These are phyloP conservation scores for Aurelia sp. DNA, from an alignment of 30 jellyfish, hydroid and myxozoan species.

Conservation along the genomic window DNA sequence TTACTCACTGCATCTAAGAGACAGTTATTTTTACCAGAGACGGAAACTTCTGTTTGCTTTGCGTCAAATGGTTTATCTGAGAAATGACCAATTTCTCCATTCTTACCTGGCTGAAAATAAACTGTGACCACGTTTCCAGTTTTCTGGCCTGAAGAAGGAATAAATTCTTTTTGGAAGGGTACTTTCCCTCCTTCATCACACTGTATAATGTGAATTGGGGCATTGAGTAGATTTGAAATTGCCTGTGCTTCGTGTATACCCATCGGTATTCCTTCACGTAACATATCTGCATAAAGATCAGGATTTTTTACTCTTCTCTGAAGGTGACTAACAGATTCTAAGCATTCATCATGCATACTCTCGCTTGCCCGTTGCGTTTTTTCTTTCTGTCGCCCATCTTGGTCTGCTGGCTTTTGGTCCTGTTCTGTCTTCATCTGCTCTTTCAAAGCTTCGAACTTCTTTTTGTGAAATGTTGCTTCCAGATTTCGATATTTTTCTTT, in stretches of 20 bases:
- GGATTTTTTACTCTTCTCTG: conserved; percentile 23
- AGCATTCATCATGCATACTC: neutral
- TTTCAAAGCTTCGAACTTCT: neutral
- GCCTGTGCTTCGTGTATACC: conserved; percentile 45
- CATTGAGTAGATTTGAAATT: neutral
- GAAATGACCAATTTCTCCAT: conserved; percentile 20
- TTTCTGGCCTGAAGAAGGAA: neutral
- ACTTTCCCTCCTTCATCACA: conserved; percentile 9
- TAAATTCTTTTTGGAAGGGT: conserved; percentile 7
- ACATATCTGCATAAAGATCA: conserved; percentile 20
- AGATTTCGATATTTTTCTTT: neutral
- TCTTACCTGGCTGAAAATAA: neutral
- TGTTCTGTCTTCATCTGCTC: neutral
- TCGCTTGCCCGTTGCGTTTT: neutral
- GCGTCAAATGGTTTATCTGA: conserved; percentile 1
- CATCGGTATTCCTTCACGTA: conserved; percentile 16
- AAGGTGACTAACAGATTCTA: neutral
- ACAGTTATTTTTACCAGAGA: conserved; percentile 16
- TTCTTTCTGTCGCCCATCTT: neutral
- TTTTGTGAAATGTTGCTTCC: neutral
- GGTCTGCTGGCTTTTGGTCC: neutral
- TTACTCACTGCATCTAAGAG: conserved; percentile 4
- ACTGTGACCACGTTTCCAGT: neutral
- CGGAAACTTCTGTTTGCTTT: neutral
- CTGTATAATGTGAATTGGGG: neutral